These are phyloP conservation scores for Leucophenga varia DNA, from an alignment of 1,140 invertebrate genomes.

Conservation along the genomic window DNA sequence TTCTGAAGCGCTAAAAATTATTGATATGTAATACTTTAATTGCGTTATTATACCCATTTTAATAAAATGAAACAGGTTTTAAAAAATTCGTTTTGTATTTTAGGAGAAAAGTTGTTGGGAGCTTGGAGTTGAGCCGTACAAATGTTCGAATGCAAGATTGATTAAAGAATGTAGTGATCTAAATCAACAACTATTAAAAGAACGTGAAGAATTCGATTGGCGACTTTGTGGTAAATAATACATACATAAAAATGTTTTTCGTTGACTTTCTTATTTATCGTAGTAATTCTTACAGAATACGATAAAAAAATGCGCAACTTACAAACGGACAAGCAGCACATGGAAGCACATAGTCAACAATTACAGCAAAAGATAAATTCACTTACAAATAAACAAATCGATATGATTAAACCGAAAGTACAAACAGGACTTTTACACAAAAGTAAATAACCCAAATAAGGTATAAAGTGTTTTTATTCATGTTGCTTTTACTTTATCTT, in stretches of 20 bases:
- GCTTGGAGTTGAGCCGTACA: constrained; percentile 64
- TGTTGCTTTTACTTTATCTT: background rate
- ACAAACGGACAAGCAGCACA: constrained; percentile 40
- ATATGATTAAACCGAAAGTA: constrained; percentile 20
- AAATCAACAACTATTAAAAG: constrained; percentile 65
- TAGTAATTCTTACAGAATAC: constrained; percentile 21
- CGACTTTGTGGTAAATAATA: constrained; percentile 36
- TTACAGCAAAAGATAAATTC: constrained; percentile 38
- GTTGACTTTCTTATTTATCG: background rate
- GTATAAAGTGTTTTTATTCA: background rate
- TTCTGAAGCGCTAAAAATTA: constrained; percentile 7
- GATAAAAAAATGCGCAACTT: constrained; percentile 34
- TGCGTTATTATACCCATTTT: constrained; percentile 8
- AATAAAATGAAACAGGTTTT: constrained; percentile 3
- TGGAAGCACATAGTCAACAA: constrained; percentile 41
- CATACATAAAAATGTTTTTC: background rate
- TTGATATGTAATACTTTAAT: constrained; percentile 24
- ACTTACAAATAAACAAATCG: constrained; percentile 31
- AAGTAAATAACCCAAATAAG: constrained; percentile 11
- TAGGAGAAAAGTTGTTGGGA: constrained; percentile 63
- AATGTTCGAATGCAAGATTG: constrained; percentile 66
- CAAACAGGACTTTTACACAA: constrained; percentile 5
- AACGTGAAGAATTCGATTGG: constrained; percentile 59
- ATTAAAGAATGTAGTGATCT: constrained; percentile 69
- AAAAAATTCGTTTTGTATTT: background rate